Percentiles rank a stretch among this genome's conserved stretches.
Evolutionary conservation across 2,113 vertebrate genomes (phyloP).

Genomic region (Embiotoca jacksoni): DNA sequence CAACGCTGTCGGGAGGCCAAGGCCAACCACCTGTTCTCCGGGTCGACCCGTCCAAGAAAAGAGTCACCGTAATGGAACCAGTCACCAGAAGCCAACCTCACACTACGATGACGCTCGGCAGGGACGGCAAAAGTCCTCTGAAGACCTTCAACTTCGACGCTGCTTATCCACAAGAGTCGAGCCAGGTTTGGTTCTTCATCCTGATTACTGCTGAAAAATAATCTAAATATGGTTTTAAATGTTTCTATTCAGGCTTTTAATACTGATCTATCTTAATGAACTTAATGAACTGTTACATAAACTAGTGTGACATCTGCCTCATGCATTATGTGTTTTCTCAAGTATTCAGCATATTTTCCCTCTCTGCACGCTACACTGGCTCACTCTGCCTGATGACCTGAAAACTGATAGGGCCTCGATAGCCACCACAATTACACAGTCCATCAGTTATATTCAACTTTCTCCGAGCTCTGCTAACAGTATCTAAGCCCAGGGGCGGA

Average conservation of each 20-base stretch:
- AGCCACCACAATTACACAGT: conserved; percentile 36
- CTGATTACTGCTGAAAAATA: neutral
- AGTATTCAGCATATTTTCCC: neutral
- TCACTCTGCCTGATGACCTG: conserved; percentile 59
- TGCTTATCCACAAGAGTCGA: conserved; percentile 68
- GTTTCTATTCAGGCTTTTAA: neutral
- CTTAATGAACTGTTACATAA: neutral
- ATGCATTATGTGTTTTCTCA: conserved; percentile 4
- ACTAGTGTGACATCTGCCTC: neutral
- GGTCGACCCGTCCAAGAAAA: conserved; percentile 76
- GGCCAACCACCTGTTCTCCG: conserved; percentile 71
- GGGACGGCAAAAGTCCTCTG: conserved; percentile 49
- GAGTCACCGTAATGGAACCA: conserved; percentile 79
- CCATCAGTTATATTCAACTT: conserved; percentile 45
- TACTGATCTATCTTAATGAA: neutral
- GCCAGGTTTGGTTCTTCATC: conserved; percentile 71
- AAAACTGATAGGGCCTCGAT: conserved; percentile 50
- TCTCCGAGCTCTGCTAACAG: conserved; percentile 43
- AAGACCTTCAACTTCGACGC: conserved; percentile 76
- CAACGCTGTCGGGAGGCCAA: conserved; percentile 51
- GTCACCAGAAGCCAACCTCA: conserved; percentile 47
- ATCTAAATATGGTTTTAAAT: neutral
- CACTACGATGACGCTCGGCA: conserved; percentile 45
- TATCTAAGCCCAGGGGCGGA: conserved; percentile 39
- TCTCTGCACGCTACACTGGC: neutral